phyloP scores from a whole-genome alignment of 1,140 invertebrate genomes.

The Drosophila neocordata region DNA sequence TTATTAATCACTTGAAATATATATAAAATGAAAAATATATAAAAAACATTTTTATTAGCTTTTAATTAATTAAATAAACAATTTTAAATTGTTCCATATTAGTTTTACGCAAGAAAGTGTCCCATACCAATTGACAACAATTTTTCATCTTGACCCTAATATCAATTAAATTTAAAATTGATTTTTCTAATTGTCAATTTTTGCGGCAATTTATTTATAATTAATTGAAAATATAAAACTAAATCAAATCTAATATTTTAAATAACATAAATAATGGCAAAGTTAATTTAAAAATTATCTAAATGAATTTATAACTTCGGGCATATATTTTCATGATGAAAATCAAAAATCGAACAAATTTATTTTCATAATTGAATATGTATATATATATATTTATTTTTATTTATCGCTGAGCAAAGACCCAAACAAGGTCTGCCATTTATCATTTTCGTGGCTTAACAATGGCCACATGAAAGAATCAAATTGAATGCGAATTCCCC shows the following conservation, averaged over 20 bases:
- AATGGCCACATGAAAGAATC: constrained; percentile 16
- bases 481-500: constrained; percentile 17
- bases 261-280: background rate
- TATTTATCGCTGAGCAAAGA: constrained; percentile 1
- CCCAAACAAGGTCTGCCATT: constrained; percentile 7
- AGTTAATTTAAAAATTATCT: background rate
- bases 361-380: constrained; percentile 12
- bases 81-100: too few species aligned
- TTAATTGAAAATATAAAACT: background rate
- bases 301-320: constrained; percentile 1
- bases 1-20: background rate
- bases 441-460: constrained; percentile 17
- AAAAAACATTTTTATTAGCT: too few species aligned
- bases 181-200: background rate
- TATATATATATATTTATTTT: background rate
- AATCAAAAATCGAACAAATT: constrained; percentile 11
- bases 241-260: background rate
- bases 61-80: too few species aligned
- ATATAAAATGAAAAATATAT: background rate
- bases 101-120: too few species aligned
- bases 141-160: background rate
- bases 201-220: background rate
- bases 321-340: background rate
- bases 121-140: too few species aligned
- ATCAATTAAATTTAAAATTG: background rate